Conservation (phyloP, 2,113 vertebrate species). For the Emydocephalus ijimae region DNA sequence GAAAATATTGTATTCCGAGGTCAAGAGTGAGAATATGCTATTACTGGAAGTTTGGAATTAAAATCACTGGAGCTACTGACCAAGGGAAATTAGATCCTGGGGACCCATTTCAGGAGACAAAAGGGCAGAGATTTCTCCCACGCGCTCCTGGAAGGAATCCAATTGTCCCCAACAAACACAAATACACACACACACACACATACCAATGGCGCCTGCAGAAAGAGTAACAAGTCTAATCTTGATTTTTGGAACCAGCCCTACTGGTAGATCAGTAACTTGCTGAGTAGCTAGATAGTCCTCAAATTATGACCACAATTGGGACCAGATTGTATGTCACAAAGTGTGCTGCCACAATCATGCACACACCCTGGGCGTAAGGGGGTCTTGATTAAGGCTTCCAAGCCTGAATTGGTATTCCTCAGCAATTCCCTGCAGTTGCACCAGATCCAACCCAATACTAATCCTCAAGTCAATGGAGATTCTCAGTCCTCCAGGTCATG, state of each 20-base stretch:
- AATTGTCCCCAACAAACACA: not conserved
- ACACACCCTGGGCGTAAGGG: too few species aligned
- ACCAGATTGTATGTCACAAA: too few species aligned
- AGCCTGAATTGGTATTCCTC: too few species aligned
- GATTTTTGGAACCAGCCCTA: not conserved
- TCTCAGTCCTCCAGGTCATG: too few species aligned
- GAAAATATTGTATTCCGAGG: not conserved
- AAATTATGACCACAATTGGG: too few species aligned
- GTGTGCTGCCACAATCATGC: too few species aligned
- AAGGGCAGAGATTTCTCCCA: not conserved
- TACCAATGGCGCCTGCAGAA: not conserved
- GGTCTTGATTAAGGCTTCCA: too few species aligned
- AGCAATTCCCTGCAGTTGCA: too few species aligned
- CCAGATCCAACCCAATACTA: too few species aligned
- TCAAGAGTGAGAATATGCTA: not conserved
- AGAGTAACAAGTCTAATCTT: not conserved
- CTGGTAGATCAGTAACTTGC: not conserved
- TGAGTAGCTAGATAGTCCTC: not conserved
- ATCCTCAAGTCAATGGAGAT: too few species aligned
- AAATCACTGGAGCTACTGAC: not conserved
- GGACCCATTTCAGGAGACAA: not conserved
- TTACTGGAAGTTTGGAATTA: not conserved
- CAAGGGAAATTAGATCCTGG: not conserved
- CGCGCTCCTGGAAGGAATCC: not conserved
- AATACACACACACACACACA: too few species aligned